These are phyloP conservation scores for Argopecten irradians DNA, from an alignment of 1,140 invertebrate genomes.

Conservation along the genomic window DNA sequence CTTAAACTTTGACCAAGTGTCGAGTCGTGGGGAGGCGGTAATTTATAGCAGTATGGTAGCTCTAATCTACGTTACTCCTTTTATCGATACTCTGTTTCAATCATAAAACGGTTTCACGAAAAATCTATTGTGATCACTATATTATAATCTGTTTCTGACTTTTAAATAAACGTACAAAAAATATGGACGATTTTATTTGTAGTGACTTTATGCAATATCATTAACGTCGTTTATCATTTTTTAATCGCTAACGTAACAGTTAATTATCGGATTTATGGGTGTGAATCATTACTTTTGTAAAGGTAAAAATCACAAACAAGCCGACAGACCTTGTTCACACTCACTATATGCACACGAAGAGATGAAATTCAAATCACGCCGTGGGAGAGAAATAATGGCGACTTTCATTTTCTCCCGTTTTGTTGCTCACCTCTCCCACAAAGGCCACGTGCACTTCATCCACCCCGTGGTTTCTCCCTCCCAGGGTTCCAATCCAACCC, in stretches of 20 bases:
- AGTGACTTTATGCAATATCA: too few species aligned
- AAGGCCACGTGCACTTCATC: not conserved
- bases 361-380: not conserved
- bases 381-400: not conserved
- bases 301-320: not conserved
- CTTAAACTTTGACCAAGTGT: too few species aligned
- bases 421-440: not conserved
- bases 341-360: not conserved
- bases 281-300: not conserved
- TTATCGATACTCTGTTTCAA: too few species aligned
- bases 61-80: too few species aligned
- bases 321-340: not conserved
- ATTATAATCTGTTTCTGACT: too few species aligned
- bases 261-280: not conserved
- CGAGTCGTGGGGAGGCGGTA: too few species aligned
- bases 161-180: too few species aligned
- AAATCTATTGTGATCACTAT: too few species aligned
- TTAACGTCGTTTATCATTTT: not conserved
- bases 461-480: not conserved
- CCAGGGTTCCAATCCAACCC: not conserved
- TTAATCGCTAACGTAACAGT: not conserved
- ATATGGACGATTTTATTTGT: too few species aligned
- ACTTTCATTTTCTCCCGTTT: not conserved
- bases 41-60: too few species aligned
- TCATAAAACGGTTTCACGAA: too few species aligned